Percentiles rank a stretch among this genome's conserved stretches.
Evolutionary conservation across 2,888 invertebrate genomes (phyloP).

Genomic region (Tiliacea citrago): DNA sequence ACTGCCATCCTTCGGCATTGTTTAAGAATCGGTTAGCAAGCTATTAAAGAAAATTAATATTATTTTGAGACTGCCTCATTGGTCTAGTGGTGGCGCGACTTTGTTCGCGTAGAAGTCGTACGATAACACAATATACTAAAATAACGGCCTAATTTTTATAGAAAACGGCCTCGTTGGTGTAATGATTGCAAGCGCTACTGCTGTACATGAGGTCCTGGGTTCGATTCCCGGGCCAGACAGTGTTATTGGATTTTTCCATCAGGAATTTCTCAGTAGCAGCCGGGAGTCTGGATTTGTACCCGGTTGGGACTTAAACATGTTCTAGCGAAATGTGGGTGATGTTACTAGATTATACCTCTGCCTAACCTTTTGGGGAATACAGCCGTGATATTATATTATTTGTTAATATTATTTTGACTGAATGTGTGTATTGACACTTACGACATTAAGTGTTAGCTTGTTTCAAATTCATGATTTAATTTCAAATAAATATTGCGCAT

Average conservation of each 20-base stretch:
- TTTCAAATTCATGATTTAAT: too few species aligned
- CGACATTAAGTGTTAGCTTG: too few species aligned
- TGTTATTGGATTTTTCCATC: neutral
- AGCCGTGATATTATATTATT: neutral
- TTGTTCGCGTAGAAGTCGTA: too few species aligned
- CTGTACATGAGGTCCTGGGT: neutral
- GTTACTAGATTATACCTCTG: neutral
- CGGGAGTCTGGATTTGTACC: too few species aligned
- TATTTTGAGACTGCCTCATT: neutral
- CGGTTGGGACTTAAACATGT: too few species aligned
- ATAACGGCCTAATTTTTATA: too few species aligned
- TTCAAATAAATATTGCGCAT: too few species aligned
- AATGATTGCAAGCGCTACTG: neutral
- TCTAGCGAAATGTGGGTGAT: neutral
- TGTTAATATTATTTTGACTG: neutral
- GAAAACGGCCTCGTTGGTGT: too few species aligned
- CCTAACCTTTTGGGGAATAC: neutral
- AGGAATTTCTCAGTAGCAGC: neutral
- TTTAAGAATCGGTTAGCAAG: too few species aligned
- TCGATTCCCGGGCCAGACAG: neutral
- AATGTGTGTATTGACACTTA: neutral
- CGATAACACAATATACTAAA: too few species aligned
- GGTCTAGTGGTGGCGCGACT: neutral
- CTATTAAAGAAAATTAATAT: neutral
- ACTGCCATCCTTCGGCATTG: neutral